Conservation (phyloP, 2,797 vertebrate genomes). For the Enteromius viviparus region DNA sequence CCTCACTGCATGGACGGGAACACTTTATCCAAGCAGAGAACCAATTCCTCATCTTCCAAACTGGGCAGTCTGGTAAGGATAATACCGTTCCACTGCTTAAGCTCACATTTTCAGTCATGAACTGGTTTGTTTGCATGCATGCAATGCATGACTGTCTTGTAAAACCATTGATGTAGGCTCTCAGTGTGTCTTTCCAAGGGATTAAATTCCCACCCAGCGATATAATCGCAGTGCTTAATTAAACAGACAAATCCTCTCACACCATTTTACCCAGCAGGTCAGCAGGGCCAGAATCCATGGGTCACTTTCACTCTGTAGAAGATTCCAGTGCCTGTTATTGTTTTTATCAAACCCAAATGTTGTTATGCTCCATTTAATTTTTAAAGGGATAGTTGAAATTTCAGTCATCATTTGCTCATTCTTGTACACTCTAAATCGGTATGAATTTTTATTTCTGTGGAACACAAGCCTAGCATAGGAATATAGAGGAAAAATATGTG, state of each 20-base stretch:
- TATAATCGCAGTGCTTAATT: slow-evolving; percentile 54
- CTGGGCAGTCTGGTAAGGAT: slow-evolving; percentile 93
- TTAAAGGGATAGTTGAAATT: not conserved
- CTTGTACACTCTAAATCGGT: not conserved
- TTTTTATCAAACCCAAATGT: not conserved
- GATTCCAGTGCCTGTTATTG: not conserved
- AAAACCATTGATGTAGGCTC: slow-evolving; percentile 34
- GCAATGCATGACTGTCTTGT: not conserved
- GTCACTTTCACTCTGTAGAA: not conserved
- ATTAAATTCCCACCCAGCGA: slow-evolving; percentile 48
- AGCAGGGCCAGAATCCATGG: not conserved
- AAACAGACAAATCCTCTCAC: slow-evolving; percentile 53
- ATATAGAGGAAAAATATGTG: not conserved
- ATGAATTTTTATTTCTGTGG: not conserved
- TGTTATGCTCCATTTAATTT: not conserved
- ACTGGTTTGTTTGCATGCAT: not conserved
- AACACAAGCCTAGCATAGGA: not conserved
- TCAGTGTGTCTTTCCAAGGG: slow-evolving; percentile 7
- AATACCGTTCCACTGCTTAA: not conserved
- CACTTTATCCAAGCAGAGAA: slow-evolving; percentile 86
- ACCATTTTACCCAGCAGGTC: slow-evolving; percentile 28
- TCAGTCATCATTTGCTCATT: not conserved
- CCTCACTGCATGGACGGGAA: slow-evolving; percentile 80
- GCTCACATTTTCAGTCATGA: not conserved
- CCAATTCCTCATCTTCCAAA: slow-evolving; percentile 93